Evolutionary conservation across 2,888 invertebrate genomes (phyloP).

Genomic region (Eupithecia tripunctaria): DNA sequence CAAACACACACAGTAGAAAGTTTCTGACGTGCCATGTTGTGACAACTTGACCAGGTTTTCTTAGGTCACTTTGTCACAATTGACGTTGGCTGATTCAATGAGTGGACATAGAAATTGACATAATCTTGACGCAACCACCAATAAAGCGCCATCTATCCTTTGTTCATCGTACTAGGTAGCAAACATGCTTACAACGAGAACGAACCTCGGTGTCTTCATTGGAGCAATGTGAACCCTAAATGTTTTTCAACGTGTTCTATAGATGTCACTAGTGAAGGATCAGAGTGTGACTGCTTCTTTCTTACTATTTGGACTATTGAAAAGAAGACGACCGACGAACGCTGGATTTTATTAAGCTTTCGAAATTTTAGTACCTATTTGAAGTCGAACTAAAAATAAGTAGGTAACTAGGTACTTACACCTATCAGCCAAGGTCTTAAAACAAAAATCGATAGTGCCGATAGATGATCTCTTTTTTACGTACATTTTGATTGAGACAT

Average conservation of each 20-base stretch:
- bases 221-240: neutral
- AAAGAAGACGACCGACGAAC: neutral
- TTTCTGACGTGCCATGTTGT: neutral
- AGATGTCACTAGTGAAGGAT: neutral
- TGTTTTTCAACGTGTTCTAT: neutral
- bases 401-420: too few species aligned
- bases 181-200: neutral
- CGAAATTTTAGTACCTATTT: too few species aligned
- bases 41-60: neutral
- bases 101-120: constrained; percentile 20
- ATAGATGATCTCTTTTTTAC: neutral
- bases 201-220: neutral
- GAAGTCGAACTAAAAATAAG: too few species aligned
- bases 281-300: neutral
- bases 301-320: too few species aligned
- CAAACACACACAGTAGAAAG: neutral
- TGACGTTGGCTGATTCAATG: constrained; percentile 9
- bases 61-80: neutral
- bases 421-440: too few species aligned
- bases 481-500: too few species aligned
- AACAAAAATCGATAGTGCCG: too few species aligned
- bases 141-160: constrained; percentile 21
- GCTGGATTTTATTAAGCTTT: neutral
- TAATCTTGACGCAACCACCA: neutral
- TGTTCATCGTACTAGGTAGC: neutral